Conservation (phyloP, 2,113 vertebrate genomes). For the Phyllostomus discolor region DNA sequence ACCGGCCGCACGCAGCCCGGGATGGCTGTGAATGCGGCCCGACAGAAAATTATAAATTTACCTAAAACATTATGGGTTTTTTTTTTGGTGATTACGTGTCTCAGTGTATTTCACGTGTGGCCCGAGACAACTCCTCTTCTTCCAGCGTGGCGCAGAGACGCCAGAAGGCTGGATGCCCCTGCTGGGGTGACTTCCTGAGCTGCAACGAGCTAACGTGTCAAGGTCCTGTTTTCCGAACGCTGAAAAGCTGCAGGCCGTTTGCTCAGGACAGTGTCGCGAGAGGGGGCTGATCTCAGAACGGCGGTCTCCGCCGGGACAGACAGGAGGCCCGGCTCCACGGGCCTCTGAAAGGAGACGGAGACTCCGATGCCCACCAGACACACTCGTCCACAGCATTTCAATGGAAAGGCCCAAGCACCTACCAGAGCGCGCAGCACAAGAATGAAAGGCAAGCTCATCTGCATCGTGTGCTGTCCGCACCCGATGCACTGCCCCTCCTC, state of each 20-base stretch:
- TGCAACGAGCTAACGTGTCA: background rate
- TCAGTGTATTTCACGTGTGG: no score
- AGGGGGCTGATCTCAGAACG: background rate
- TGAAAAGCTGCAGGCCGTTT: background rate
- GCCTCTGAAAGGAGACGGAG: background rate
- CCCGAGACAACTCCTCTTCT: no score
- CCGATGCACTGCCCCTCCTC: background rate
- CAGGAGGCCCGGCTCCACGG: background rate
- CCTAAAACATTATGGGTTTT: no score
- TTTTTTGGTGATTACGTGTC: no score
- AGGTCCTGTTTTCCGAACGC: background rate
- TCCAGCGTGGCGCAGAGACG: no score
- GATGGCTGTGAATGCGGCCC: no score
- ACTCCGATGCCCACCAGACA: background rate
- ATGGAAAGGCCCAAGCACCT: background rate
- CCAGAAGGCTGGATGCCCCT: no score
- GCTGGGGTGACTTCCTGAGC: background rate
- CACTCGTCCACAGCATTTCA: background rate
- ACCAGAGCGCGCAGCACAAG: background rate
- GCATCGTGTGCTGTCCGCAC: background rate
- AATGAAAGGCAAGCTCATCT: background rate
- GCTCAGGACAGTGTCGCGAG: background rate
- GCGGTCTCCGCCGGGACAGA: background rate
- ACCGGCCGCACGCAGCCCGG: no score
- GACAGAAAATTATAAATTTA: no score